Conservation (phyloP, 2,113 vertebrate species). For the Epinephelus moara region DNA sequence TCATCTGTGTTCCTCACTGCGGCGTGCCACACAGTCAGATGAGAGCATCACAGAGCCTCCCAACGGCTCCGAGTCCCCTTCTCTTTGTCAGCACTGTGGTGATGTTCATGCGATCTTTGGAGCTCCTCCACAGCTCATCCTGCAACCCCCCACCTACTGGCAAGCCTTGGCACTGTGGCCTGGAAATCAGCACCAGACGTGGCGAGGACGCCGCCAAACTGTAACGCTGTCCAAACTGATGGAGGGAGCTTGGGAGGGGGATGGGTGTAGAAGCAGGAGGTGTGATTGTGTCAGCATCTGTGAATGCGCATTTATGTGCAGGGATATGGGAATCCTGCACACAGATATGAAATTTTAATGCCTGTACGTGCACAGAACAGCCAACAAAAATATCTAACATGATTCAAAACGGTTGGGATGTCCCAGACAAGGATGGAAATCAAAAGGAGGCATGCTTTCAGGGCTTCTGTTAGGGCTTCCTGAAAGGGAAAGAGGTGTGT, state of each 20-base stretch:
- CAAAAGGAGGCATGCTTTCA: neutral
- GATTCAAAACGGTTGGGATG: neutral
- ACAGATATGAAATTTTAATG: neutral
- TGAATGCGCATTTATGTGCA: conserved; percentile 40
- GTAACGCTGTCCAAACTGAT: conserved; percentile 24
- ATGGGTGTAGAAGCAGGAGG: conserved; percentile 29
- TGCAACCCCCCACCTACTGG: neutral
- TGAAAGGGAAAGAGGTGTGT: conserved; percentile 3
- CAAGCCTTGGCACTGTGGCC: conserved; percentile 26
- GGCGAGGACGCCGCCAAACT: conserved; percentile 48
- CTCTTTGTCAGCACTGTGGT: conserved; percentile 19
- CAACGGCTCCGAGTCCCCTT: neutral
- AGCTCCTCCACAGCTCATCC: conserved; percentile 31
- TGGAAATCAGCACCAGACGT: conserved; percentile 50
- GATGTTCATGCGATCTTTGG: conserved; percentile 24
- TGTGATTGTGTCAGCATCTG: conserved; percentile 47
- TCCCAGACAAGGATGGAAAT: conserved; percentile 1
- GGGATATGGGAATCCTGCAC: conserved; percentile 17
- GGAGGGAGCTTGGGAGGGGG: conserved; percentile 1
- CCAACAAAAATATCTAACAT: neutral
- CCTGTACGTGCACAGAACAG: neutral
- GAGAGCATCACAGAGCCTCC: neutral
- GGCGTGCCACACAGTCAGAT: conserved; percentile 27
- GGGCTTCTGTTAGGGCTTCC: conserved; percentile 2
- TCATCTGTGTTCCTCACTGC: neutral